Evolutionary conservation across 2,797 vertebrate species (phyloP).

Genomic region (Sciurus vulgaris): DNA sequence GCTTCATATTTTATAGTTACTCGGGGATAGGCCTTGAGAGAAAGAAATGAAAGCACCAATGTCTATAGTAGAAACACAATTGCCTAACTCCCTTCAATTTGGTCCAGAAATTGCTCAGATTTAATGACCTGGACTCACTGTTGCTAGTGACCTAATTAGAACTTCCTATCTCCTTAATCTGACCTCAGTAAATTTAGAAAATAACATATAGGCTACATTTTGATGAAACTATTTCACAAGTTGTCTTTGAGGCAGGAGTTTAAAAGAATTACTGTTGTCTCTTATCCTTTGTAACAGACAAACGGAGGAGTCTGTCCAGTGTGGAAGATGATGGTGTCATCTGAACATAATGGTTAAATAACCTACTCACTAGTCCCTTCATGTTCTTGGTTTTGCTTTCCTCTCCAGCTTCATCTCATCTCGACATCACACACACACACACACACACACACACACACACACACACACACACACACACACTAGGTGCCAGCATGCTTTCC

Average conservation of each 20-base stretch:
- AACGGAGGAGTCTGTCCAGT: background rate
- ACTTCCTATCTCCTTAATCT: background rate
- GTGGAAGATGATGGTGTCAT: background rate
- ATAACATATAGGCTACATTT: background rate
- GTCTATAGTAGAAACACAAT: background rate
- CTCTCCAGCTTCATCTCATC: background rate
- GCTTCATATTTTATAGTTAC: slow-evolving; percentile 5
- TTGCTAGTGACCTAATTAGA: background rate
- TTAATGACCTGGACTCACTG: background rate
- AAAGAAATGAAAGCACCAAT: background rate
- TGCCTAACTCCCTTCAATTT: background rate
- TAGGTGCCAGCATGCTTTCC: background rate
- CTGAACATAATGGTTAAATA: background rate
- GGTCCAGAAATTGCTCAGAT: background rate
- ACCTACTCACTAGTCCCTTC: background rate
- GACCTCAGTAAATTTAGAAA: slow-evolving; percentile 44
- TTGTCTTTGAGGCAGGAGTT: slow-evolving; percentile 31
- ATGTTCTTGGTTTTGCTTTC: background rate
- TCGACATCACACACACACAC: background rate
- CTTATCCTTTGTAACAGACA: slow-evolving; percentile 8
- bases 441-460: too few relatives aligned
- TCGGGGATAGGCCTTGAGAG: background rate
- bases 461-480: too few relatives aligned
- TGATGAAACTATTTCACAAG: slow-evolving; percentile 20
- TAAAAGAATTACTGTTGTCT: slow-evolving; percentile 33